Conservation (phyloP, 1,140 invertebrate species). For the Tetramorium parvispinum region DNA sequence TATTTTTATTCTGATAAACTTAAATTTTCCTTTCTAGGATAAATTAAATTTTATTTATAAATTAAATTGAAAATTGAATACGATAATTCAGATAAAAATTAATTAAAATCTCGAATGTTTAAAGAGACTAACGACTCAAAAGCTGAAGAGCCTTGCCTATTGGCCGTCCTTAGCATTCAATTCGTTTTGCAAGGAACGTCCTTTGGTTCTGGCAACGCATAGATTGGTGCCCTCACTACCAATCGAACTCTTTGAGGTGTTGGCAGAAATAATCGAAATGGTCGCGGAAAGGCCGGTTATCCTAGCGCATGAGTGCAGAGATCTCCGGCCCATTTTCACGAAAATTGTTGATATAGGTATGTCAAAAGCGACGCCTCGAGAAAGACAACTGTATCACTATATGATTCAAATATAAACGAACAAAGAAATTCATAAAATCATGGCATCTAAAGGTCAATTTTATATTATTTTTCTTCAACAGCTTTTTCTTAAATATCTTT, state of each 20-base stretch:
- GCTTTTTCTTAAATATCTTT: background rate
- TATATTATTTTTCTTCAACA: background rate
- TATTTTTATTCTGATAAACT: background rate
- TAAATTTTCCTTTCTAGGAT: background rate
- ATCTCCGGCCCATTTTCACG: conserved; percentile 83
- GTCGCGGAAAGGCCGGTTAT: conserved; percentile 81
- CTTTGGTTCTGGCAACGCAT: conserved; percentile 83
- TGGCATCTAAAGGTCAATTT: background rate
- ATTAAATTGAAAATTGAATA: background rate
- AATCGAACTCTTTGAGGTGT: conserved; percentile 85
- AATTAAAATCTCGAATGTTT: conserved; percentile 10
- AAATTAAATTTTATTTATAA: background rate
- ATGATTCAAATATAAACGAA: background rate
- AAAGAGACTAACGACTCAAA: background rate
- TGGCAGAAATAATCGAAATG: conserved; percentile 85
- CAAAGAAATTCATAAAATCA: background rate
- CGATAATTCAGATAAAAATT: background rate
- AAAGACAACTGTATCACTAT: too few species aligned
- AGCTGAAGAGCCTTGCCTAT: too few species aligned
- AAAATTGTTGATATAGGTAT: conserved; percentile 86
- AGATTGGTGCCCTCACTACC: conserved; percentile 85
- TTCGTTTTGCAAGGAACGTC: conserved; percentile 43
- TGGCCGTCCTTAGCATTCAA: too few species aligned
- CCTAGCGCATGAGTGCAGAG: conserved; percentile 85
- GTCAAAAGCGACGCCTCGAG: background rate